A percentile compares a stretch with the other conserved stretches of the same genome.
phyloP scores from a whole-genome alignment of 1,140 invertebrate species.

The Cydia splendana region DNA sequence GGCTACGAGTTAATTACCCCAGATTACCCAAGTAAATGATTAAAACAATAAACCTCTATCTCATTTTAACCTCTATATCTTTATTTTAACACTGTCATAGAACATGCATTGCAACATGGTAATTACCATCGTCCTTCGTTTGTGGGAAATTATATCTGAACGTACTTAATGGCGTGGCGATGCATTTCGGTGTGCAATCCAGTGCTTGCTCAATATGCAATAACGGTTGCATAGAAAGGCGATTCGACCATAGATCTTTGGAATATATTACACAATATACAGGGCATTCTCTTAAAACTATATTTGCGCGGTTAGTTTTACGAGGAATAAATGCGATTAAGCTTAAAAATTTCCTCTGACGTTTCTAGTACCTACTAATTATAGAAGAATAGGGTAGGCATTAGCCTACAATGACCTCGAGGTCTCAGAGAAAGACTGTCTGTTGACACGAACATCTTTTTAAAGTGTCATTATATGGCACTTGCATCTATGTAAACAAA shows the following conservation, averaged over 20 bases:
- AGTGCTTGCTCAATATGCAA: slow-evolving; percentile 12
- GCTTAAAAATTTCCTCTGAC: too few relatives aligned
- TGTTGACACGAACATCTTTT: too few relatives aligned
- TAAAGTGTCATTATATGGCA: too few relatives aligned
- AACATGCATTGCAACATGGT: slow-evolving; percentile 15
- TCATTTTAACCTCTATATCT: too few relatives aligned
- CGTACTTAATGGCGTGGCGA: background rate
- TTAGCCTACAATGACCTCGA: too few relatives aligned
- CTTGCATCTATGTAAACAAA: too few relatives aligned
- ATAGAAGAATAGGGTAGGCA: too few relatives aligned
- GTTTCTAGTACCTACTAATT: too few relatives aligned
- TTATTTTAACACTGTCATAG: slow-evolving; percentile 5
- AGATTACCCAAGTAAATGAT: slow-evolving; percentile 1
- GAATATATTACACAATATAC: background rate
- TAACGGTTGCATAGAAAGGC: slow-evolving; percentile 16
- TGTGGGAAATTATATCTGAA: slow-evolving; percentile 26
- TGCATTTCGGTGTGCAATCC: slow-evolving; percentile 22
- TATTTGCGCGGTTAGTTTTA: too few relatives aligned
- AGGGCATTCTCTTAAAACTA: background rate
- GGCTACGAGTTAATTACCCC: background rate
- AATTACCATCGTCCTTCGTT: slow-evolving; percentile 21
- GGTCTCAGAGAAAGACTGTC: too few relatives aligned
- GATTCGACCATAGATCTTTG: background rate
- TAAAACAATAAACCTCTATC: slow-evolving; percentile 11
- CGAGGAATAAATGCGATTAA: too few relatives aligned